Evolutionary conservation across 1,140 invertebrate genomes (phyloP), one percentile per base, ranked within the genome.

Genomic region (Wiebesia pumilae): DNA sequence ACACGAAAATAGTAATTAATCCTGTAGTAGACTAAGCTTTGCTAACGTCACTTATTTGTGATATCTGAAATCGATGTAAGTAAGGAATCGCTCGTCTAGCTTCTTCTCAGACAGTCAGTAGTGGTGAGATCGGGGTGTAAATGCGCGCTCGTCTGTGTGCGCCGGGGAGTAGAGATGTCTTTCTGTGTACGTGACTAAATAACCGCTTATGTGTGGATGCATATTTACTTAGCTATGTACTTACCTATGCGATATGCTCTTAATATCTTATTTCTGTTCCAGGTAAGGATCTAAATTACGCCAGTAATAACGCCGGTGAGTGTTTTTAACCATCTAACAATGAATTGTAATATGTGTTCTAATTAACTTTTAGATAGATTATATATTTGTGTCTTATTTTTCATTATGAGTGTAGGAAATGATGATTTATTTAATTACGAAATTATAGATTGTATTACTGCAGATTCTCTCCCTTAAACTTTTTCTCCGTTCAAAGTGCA

Each of bases 261-360:
- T n/a, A n/a, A 85, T 85, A 79, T 62, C 47, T 38, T 83, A 38
- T 85, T 80, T 90, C 69, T 91, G 89, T 93, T 93, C 71, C 90
- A 94, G 93, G 93, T 93, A 94, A 93, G 93, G 93, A 93, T 93
- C 91, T 90, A 91, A 93, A 91, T 93, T 93, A 91, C 91, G 90
- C 91, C 90, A 93, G 91, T 93, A 93, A 93, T 92, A 91, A 91
- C 86, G 91, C 91, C 89, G 93, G 93, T 94, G 92, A 94, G 93
- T 94, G 91, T 91, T 90, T 88, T 89, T 90, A 90, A 90, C 89
- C 35, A 84, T 87, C 89, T 91, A 91, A 92, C 91, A 88, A 89
- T 91, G 82, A 88, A 88, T 86, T 88, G 27, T 80, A n/a, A n/a
- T n/a, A n/a, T n/a, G n/a, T n/a, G n/a, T n/a, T n/a, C n/a, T n/a